Evolutionary conservation across 2,113 vertebrate species (phyloP), one percentile per base, ranked within the genome.

Genomic region (Oncorhynchus nerka): DNA sequence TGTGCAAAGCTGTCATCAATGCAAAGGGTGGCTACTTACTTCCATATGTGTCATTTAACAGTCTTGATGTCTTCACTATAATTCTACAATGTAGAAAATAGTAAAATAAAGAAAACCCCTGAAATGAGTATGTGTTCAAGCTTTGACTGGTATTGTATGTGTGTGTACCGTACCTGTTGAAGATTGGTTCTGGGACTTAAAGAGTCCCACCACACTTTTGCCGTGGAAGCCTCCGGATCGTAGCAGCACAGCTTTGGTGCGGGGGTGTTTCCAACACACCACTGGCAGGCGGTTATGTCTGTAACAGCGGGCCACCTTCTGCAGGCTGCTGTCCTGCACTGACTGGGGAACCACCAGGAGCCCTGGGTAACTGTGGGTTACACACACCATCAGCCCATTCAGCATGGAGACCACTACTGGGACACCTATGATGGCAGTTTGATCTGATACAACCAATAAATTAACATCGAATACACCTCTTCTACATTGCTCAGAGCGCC

Each of bases 131-230:
- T 8, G 34, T 34, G 34, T 34, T 7, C 34, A 34, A 34, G 8
- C 34, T 34, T 34, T 34, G 34, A 34, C 34, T 34, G 34, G 34
- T 8, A 34, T 6, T 34, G 34, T 34, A 34, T 16, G 2, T 64
- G n/a, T 71, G 49, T 34, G 73, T 28, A 22, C 4, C 81, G 3
- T 61, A 99, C 97, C 93, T 81, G 96, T 79, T 65, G 95, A 92
- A 75, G 97, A 93, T 4, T 95, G 94, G 83, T 98, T 99, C 81
- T 95, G 97, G 2, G 97, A 96, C 93, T 98, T 99, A 89, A 99
- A 99, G 85, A 99, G 91, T 34, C 97, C 97, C 75, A 97, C 97
- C n/a, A 99, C 96, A 26, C 96, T 95, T 85, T 99, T 99, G 3
- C 96, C 95, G 66, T 98, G 95, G 78, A 98, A 97, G 74, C 97